Evolutionary conservation across 2,888 invertebrate genomes (phyloP), one percentile per base, ranked within the genome.

Genomic region (Nudaria mundana): DNA sequence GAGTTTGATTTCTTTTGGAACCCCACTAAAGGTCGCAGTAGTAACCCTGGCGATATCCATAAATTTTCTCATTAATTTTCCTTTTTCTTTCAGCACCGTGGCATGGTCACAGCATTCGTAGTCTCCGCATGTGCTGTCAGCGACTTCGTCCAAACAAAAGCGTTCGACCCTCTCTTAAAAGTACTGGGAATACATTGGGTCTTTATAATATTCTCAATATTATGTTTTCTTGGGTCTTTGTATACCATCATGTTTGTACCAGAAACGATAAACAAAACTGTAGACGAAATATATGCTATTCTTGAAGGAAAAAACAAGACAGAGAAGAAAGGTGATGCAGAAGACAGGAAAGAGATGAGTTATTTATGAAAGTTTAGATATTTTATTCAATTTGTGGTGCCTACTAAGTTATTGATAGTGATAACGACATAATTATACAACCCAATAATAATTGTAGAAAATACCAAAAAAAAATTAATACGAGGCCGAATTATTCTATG

Each of bases 161-260:
- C 84, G 0, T 88, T 85, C 58, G 86, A 87, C 44, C 86, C 87
- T 0, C 67, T 88, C 0, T 69, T 82, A 2, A 87, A 87, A 51
- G 66, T 85, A 1, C 63, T 88, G 0, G 88, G 88, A 3, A 87
- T 87, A 41, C 87, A 87, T 42, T 88, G 87, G 87, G 85, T 87
- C 4, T 87, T 88, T 70, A 82, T 86, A 10, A 68, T 86, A 55
- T 88, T 87, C 63, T 84, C 87, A 0, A 18, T 71, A 1, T 76
- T 87, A 2, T 87, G 87, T 58, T 86, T 88, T 73, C 51, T 82
- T 5, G 33, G 7, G 3, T 13, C 22, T 10, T 15, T 33, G 5
- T 33, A 15, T 11, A 11, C 33, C 3, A 15, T 24, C 33, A 33
- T 24, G 5, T 33, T n/a, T 24, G 7, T 33, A 11, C 33, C 33